Percentiles rank a stretch among this genome's conserved stretches.
phyloP scores from a whole-genome alignment of 2,113 vertebrate species.

The Herpetotheres cachinnans region DNA sequence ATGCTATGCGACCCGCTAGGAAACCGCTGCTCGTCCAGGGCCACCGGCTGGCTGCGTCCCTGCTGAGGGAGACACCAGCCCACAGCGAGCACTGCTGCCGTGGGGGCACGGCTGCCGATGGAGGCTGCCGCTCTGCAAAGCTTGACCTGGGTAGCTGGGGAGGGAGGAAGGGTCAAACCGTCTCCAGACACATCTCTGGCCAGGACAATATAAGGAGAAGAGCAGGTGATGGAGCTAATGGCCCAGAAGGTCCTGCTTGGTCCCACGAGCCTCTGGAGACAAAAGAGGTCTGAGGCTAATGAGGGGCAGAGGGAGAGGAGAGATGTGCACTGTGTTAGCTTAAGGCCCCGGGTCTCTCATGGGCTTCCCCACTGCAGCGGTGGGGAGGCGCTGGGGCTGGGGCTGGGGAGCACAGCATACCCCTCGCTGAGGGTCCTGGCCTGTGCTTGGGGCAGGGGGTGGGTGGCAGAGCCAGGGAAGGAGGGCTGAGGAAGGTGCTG shows the following conservation, averaged over 20 bases:
- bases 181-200: neutral
- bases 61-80: neutral
- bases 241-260: neutral
- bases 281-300: neutral
- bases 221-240: neutral
- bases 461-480: neutral
- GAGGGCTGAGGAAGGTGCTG: neutral
- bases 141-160: accelerated
- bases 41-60: neutral
- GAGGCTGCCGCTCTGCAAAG: neutral
- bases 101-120: too few relatives aligned
- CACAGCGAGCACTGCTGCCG: neutral
- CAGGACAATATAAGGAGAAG: neutral
- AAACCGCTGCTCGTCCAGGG: neutral
- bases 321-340: neutral
- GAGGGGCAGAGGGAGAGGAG: too few relatives aligned
- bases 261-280: neutral
- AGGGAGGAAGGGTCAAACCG: neutral
- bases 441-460: neutral
- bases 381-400: too few relatives aligned
- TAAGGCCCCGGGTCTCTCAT: neutral
- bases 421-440: neutral
- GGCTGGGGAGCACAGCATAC: too few relatives aligned
- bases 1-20: neutral
- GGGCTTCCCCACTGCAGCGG: neutral